phyloP scores from a whole-genome alignment of 2,888 invertebrate species.

The Panopea generosa region DNA sequence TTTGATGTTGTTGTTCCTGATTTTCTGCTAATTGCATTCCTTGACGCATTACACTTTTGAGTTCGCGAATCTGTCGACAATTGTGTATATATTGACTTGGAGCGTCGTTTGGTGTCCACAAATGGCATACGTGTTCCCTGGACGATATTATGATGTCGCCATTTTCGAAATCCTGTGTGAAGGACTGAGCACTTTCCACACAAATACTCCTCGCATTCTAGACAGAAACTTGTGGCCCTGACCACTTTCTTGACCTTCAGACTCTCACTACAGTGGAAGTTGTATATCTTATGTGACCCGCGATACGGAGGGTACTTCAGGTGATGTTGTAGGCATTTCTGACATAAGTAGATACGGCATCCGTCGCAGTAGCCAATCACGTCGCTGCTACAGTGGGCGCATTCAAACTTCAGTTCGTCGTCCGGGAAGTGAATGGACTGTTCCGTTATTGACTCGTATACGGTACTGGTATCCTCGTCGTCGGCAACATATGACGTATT shows the following conservation, averaged over 20 bases:
- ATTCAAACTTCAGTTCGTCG: neutral
- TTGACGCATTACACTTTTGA: no score
- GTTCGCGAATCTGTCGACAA: no score
- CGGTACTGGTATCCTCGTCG: no score
- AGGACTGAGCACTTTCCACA: constrained; percentile 18
- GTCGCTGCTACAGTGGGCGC: neutral
- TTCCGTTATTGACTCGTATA: neutral
- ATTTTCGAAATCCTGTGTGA: constrained; percentile 22
- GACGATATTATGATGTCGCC: constrained; percentile 16
- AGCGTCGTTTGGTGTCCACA: neutral
- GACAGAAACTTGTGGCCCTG: constrained; percentile 12
- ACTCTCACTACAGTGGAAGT: constrained; percentile 23
- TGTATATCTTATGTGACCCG: constrained; percentile 1
- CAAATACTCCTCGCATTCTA: constrained; percentile 16
- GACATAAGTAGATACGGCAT: constrained; percentile 18
- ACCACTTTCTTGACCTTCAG: constrained; percentile 21
- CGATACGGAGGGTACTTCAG: neutral
- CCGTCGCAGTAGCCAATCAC: constrained; percentile 18
- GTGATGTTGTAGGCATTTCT: constrained; percentile 19
- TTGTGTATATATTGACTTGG: neutral
- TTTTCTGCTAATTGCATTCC: no score
- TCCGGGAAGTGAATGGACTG: neutral
- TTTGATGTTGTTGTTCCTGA: no score
- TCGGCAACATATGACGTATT: no score
- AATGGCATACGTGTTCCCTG: constrained; percentile 20